Percentiles rank a stretch among this genome's conserved stretches.
Conservation (phyloP, 2,888 invertebrate species). For the Amorpha juglandis region DNA sequence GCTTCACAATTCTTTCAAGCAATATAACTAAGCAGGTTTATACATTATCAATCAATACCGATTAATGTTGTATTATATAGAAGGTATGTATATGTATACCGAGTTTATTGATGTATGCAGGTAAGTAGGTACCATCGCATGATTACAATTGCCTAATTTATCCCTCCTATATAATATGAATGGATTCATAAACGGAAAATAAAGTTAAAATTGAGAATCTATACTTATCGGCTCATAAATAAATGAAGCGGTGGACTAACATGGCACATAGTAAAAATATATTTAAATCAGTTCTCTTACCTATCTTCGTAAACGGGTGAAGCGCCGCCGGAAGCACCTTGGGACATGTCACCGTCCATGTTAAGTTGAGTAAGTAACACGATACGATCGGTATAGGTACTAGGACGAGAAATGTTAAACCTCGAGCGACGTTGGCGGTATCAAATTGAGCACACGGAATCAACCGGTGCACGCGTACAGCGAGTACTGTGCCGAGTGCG, state of each 20-base stretch:
- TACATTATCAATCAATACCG: not conserved
- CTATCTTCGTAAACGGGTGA: constrained; percentile 73
- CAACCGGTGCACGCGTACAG: constrained; percentile 60
- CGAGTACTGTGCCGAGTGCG: constrained; percentile 53
- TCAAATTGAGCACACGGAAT: constrained; percentile 54
- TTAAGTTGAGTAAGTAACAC: constrained; percentile 32
- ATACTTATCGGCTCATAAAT: not conserved
- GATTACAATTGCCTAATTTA: not conserved
- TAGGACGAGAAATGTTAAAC: constrained; percentile 39
- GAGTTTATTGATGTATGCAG: too few species aligned
- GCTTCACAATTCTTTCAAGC: not conserved
- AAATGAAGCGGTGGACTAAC: not conserved
- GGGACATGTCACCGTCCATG: constrained; percentile 75
- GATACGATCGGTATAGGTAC: constrained; percentile 28
- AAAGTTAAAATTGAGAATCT: constrained; percentile 7
- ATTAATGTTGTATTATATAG: not conserved
- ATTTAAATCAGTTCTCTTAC: constrained; percentile 51
- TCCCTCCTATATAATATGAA: not conserved
- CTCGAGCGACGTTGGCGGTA: constrained; percentile 47
- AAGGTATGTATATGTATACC: too few species aligned
- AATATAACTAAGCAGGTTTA: not conserved
- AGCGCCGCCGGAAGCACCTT: constrained; percentile 66
- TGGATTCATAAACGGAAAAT: constrained; percentile 4
- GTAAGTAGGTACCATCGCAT: too few species aligned
- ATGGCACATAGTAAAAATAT: constrained; percentile 1